Percentiles rank a stretch among this genome's conserved stretches.
Evolutionary conservation across 1,140 invertebrate species (phyloP).

Genomic region (Harpegnathos saltator): DNA sequence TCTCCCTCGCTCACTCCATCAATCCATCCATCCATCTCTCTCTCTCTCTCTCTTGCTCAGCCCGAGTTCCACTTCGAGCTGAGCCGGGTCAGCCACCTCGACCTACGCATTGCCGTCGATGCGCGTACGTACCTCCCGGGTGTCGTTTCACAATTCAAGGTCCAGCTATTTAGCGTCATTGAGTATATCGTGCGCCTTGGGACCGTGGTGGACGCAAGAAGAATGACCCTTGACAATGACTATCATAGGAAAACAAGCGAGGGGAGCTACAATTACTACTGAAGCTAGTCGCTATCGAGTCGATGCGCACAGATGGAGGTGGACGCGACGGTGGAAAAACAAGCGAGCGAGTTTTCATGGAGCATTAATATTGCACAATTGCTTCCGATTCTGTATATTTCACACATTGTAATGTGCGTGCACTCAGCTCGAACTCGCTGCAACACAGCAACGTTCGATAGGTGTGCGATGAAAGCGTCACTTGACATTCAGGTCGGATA

Average conservation of each 20-base stretch:
- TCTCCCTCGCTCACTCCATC: too few relatives aligned
- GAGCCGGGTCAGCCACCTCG: constrained; percentile 59
- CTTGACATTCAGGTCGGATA: neutral
- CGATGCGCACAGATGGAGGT: too few relatives aligned
- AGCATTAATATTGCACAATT: too few relatives aligned
- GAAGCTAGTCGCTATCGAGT: neutral
- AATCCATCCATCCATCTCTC: neutral
- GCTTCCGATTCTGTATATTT: too few relatives aligned
- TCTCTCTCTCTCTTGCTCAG: neutral
- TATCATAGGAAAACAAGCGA: constrained; percentile 15
- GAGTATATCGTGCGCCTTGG: constrained; percentile 44
- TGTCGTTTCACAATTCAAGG: constrained; percentile 56
- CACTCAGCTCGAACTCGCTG: too few relatives aligned
- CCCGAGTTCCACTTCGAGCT: neutral
- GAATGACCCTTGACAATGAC: constrained; percentile 22
- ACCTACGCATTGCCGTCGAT: constrained; percentile 23
- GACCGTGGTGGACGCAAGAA: neutral
- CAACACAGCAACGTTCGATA: too few relatives aligned
- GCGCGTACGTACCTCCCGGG: constrained; percentile 1
- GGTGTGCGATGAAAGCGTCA: too few relatives aligned
- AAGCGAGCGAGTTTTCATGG: too few relatives aligned
- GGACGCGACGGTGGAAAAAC: too few relatives aligned
- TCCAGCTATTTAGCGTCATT: constrained; percentile 46
- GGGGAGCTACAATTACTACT: neutral
- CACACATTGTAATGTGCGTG: too few relatives aligned